A percentile compares a stretch with the other conserved stretches of the same genome.
phyloP scores from a whole-genome alignment of 53 echinoderm and acorn worm genomes.

The Arbacia lixula region DNA sequence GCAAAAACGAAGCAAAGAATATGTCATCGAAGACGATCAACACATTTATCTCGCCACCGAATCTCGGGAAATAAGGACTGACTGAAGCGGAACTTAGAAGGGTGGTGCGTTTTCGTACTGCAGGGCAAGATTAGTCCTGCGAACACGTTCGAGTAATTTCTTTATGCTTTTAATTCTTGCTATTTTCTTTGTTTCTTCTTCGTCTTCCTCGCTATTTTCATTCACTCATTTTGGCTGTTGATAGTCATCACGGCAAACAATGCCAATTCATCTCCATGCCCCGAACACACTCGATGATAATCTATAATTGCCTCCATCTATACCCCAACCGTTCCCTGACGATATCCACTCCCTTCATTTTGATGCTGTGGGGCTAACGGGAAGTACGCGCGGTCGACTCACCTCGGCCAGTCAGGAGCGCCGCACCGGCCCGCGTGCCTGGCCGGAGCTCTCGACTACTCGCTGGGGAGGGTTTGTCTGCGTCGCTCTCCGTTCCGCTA shows the following conservation, averaged over 20 bases:
- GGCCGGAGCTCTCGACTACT: conserved; percentile 1
- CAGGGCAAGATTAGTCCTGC: conserved; percentile 12
- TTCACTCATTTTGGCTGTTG: not conserved
- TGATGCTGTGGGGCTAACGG: conserved; percentile 32
- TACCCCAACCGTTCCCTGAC: not conserved
- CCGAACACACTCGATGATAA: conserved; percentile 29
- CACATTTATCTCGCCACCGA: conserved; percentile 25
- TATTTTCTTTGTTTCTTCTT: too few species aligned
- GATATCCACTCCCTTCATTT: not conserved
- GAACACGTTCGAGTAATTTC: too few species aligned
- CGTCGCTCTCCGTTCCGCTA: not conserved
- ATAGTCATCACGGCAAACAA: conserved; percentile 36
- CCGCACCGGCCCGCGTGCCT: not conserved
- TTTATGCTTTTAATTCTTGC: too few species aligned
- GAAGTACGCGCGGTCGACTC: not conserved
- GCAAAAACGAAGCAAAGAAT: not conserved
- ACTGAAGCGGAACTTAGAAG: conserved; percentile 38
- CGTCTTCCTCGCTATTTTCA: conserved; percentile 38
- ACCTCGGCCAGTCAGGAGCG: conserved; percentile 3
- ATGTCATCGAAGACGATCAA: conserved; percentile 27
- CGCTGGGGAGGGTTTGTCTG: conserved; percentile 22
- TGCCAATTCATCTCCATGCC: conserved; percentile 50
- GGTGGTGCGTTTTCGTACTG: conserved; percentile 26
- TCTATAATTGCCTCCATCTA: conserved; percentile 36
- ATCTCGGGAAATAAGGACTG: conserved; percentile 46